A percentile compares a stretch with the other conserved stretches of the same genome.
Conservation (phyloP, 2,113 vertebrate species). For the Solea solea region DNA sequence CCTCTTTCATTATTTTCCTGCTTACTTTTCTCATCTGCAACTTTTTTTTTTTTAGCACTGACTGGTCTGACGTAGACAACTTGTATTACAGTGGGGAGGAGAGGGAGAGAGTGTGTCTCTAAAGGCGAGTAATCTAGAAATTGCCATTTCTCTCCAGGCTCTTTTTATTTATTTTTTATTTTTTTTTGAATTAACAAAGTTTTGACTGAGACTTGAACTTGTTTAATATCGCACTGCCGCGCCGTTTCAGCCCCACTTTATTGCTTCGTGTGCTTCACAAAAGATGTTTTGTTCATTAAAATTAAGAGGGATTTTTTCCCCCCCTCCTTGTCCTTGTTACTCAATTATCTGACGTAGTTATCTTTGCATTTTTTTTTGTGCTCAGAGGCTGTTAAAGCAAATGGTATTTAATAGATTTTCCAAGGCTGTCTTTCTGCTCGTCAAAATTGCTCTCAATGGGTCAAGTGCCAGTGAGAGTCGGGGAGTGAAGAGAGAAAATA, state of each 20-base stretch:
- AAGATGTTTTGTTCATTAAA: constrained; percentile 67
- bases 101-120: constrained; percentile 18
- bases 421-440: constrained; percentile 73
- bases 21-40: constrained; percentile 54
- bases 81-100: constrained; percentile 18
- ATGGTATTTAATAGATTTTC: constrained; percentile 83
- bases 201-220: constrained; percentile 39
- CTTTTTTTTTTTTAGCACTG: constrained; percentile 25
- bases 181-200: constrained; percentile 45
- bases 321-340: constrained; percentile 37
- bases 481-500: constrained; percentile 33
- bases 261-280: constrained; percentile 45
- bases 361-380: constrained; percentile 58
- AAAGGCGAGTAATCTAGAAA: constrained; percentile 24
- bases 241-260: constrained; percentile 24
- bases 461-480: constrained; percentile 73
- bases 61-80: constrained; percentile 11
- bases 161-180: constrained; percentile 39
- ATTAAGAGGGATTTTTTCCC: constrained; percentile 28
- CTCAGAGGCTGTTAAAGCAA: constrained; percentile 68
- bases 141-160: constrained; percentile 28
- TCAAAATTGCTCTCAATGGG: constrained; percentile 78
- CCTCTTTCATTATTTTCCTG: constrained; percentile 44
- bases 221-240: constrained; percentile 49
- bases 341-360: constrained; percentile 53